These are phyloP conservation scores for Desmophyllum pertusum DNA, from an alignment of 92 coral and sea anemone genomes.

Conservation along the genomic window DNA sequence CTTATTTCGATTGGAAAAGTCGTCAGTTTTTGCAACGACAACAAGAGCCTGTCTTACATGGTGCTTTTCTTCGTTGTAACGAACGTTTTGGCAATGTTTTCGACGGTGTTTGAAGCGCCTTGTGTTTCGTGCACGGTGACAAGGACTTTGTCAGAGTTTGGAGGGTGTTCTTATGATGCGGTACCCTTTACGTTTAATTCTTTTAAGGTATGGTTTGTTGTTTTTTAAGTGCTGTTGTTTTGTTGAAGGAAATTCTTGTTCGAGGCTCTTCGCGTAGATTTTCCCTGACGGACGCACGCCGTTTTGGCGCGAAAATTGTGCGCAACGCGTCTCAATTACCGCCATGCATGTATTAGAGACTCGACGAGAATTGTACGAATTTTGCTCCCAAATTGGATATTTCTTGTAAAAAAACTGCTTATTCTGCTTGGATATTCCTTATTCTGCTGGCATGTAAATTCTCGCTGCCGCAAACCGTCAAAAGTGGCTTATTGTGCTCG, in stretches of 20 bases:
- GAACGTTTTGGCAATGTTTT: slow-evolving; percentile 51
- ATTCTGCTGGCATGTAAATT: neutral
- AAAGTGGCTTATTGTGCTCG: neutral
- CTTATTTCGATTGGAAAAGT: slow-evolving; percentile 16
- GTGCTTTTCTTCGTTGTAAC: slow-evolving; percentile 24
- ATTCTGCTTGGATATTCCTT: neutral
- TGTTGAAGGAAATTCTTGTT: slow-evolving; percentile 3
- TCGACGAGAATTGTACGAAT: neutral
- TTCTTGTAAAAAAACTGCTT: no score
- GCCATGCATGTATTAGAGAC: neutral
- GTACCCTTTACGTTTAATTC: slow-evolving; percentile 61
- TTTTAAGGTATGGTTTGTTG: slow-evolving; percentile 62
- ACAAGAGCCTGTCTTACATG: slow-evolving; percentile 12
- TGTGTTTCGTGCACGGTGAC: slow-evolving; percentile 81
- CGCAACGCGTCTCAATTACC: neutral
- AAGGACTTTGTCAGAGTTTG: slow-evolving; percentile 57
- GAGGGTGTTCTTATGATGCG: slow-evolving; percentile 49
- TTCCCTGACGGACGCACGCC: no score
- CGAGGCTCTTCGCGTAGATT: neutral
- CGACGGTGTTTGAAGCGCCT: slow-evolving; percentile 64
- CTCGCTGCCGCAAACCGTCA: neutral
- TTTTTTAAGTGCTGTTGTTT: slow-evolving; percentile 24
- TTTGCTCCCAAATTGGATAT: neutral
- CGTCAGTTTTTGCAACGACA: slow-evolving; percentile 19
- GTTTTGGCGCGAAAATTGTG: slow-evolving; percentile 2